These are phyloP conservation scores for Acanthurus leucopareius DNA, from an alignment of 2,797 vertebrate species.

Conservation along the genomic window DNA sequence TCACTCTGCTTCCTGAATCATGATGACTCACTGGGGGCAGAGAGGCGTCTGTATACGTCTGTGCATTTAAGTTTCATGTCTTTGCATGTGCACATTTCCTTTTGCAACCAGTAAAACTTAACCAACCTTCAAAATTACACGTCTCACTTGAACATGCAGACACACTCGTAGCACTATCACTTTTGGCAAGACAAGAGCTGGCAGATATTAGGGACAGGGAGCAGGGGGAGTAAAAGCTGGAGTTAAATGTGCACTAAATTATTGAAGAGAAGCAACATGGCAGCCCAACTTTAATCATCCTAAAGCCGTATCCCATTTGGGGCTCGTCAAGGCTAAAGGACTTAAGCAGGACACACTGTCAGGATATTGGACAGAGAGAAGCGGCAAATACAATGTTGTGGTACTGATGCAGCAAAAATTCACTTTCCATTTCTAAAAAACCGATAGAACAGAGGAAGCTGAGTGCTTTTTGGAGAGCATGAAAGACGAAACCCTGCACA, in stretches of 20 bases:
- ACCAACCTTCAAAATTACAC: conserved; percentile 35
- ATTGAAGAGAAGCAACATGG: conserved; percentile 70
- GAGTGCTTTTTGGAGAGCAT: conserved; percentile 54
- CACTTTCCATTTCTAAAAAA: conserved; percentile 59
- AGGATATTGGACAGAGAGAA: conserved; percentile 58
- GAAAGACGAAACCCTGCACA: conserved; percentile 60
- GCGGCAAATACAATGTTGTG: conserved; percentile 49
- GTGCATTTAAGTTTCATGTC: not conserved
- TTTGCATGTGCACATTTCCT: conserved; percentile 22
- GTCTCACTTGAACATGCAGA: conserved; percentile 33
- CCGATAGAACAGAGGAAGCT: conserved; percentile 35
- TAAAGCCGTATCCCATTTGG: conserved; percentile 67
- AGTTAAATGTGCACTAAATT: conserved; percentile 76
- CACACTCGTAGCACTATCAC: conserved; percentile 32
- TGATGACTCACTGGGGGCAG: conserved; percentile 56
- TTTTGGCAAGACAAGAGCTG: conserved; percentile 26
- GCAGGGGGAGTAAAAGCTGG: conserved; percentile 49
- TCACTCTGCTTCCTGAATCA: conserved; percentile 39
- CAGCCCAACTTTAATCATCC: conserved; percentile 63
- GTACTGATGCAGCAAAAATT: conserved; percentile 69
- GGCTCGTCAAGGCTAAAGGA: conserved; percentile 66
- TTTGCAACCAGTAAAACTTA: conserved; percentile 58
- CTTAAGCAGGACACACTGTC: conserved; percentile 65
- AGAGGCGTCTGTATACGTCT: conserved; percentile 7
- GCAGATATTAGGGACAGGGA: conserved; percentile 40